Conservation (phyloP, 2,113 vertebrate species). For the Sinocyclocheilus rhinocerous region DNA sequence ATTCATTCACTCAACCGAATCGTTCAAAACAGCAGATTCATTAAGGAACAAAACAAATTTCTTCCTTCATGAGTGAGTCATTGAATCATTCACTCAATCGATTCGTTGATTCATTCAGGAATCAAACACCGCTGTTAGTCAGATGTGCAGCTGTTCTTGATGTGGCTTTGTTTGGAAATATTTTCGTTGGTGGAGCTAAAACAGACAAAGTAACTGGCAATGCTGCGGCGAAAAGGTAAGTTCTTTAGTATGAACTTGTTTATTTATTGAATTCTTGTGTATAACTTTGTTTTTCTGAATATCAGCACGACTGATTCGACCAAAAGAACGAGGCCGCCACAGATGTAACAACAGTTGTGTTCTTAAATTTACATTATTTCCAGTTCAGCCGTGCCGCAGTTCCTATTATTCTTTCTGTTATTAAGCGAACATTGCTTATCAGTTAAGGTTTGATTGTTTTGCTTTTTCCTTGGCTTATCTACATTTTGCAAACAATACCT, state of each 20-base stretch:
- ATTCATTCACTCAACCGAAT: background rate
- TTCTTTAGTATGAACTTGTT: background rate
- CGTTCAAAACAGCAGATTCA: no score
- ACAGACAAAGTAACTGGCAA: no score
- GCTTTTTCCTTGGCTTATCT: background rate
- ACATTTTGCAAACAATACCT: background rate
- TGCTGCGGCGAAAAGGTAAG: background rate
- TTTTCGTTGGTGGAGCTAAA: no score
- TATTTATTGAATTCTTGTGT: background rate
- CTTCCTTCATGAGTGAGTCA: no score
- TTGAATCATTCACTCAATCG: no score
- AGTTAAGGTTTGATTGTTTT: constrained; percentile 2
- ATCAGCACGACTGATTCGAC: background rate
- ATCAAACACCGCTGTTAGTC: no score
- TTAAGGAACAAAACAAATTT: no score
- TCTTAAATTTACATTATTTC: background rate
- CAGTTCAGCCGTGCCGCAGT: background rate
- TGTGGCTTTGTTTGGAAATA: no score
- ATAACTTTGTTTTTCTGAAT: background rate
- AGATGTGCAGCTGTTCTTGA: no score
- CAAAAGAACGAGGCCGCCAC: background rate
- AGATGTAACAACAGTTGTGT: background rate
- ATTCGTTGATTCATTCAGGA: no score
- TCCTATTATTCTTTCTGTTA: background rate
- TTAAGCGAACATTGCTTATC: background rate